Conservation (phyloP, 2,797 vertebrate species). For the Onychomys leucogaster region DNA sequence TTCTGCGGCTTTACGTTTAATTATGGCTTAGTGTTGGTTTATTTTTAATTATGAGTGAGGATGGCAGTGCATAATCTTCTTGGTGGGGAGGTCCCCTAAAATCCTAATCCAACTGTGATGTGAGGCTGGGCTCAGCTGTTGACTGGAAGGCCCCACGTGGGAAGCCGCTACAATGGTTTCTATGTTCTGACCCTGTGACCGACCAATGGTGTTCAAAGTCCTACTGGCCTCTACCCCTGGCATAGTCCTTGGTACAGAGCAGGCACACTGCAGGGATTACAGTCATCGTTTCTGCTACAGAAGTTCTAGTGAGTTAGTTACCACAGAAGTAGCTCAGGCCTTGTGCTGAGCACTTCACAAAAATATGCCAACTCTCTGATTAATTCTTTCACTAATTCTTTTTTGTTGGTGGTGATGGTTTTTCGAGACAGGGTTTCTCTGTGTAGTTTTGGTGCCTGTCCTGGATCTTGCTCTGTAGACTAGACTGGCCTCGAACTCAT, state of each 20-base stretch:
- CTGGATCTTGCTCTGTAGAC: too few species aligned
- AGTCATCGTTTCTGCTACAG: neutral
- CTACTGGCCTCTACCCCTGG: neutral
- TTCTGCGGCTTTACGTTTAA: slow-evolving; percentile 42
- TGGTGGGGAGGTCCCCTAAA: neutral
- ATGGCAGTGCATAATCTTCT: neutral
- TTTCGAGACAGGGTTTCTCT: too few species aligned
- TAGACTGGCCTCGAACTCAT: too few species aligned
- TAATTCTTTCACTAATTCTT: neutral
- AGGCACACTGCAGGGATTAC: too few species aligned
- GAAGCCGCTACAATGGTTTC: neutral
- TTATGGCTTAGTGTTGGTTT: slow-evolving; percentile 51
- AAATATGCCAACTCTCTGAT: neutral
- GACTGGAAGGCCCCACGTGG: fast-evolving
- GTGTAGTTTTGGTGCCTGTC: too few species aligned
- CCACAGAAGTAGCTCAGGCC: neutral
- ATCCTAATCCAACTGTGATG: neutral
- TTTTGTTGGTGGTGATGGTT: too few species aligned
- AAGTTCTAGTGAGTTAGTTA: neutral
- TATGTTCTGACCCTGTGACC: neutral
- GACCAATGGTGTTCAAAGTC: too few species aligned
- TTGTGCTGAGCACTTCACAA: neutral
- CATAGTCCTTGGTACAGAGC: too few species aligned
- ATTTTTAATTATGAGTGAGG: slow-evolving; percentile 61
- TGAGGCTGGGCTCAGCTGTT: neutral